These are phyloP conservation scores for Trilocha varians DNA, from an alignment of 2,888 invertebrate genomes.

Conservation along the genomic window DNA sequence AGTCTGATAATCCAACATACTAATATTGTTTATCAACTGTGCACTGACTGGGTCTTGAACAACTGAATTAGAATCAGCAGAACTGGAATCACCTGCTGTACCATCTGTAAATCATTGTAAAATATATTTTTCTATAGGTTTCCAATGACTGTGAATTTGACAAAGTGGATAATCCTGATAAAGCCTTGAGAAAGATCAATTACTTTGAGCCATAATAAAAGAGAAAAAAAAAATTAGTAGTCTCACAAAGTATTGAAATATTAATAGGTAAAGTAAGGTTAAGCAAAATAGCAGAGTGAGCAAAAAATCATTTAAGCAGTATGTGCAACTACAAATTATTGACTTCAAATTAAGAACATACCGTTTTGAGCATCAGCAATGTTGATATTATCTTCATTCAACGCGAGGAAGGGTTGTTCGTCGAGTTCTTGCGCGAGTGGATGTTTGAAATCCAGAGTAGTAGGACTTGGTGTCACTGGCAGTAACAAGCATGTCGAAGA, in stretches of 20 bases:
- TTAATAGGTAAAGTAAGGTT: no score
- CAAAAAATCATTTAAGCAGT: neutral
- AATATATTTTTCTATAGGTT: no score
- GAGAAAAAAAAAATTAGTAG: no score
- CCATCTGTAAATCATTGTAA: conserved; percentile 33
- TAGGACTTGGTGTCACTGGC: conserved; percentile 73
- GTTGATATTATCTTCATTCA: conserved; percentile 41
- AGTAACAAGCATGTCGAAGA: conserved; percentile 79
- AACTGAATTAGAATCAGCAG: conserved; percentile 64
- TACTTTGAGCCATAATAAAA: no score
- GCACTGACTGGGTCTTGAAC: conserved; percentile 68
- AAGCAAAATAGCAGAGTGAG: no score
- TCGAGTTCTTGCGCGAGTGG: conserved; percentile 70
- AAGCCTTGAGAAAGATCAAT: no score
- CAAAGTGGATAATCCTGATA: no score
- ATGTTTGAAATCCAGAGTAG: conserved; percentile 73
- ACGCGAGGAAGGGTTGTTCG: conserved; percentile 55
- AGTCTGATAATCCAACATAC: conserved; percentile 68
- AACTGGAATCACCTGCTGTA: conserved; percentile 61
- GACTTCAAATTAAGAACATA: conserved; percentile 13
- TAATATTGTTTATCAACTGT: conserved; percentile 68
- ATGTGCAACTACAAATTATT: neutral
- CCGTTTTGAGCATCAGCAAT: conserved; percentile 48
- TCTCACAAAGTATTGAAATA: no score
- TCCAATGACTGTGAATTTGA: no score